A percentile compares a stretch with the other conserved stretches of the same genome.
Conservation (phyloP, 2,888 invertebrate genomes). For the Thysanoteuthis rhombus region DNA sequence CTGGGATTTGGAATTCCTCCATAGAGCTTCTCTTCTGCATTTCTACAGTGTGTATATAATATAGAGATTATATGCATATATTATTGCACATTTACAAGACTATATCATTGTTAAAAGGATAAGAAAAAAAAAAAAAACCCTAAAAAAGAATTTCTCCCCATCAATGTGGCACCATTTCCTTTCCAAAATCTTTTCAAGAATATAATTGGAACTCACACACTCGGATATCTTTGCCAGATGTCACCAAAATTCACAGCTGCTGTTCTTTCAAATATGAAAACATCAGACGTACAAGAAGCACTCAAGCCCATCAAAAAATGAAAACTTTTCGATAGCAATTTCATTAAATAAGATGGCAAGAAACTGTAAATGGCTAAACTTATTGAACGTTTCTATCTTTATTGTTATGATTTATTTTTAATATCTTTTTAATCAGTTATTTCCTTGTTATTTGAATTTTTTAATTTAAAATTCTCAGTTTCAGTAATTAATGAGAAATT, state of each 20-base stretch:
- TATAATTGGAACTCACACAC: background rate
- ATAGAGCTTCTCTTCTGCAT: background rate
- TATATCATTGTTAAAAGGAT: background rate
- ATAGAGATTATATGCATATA: background rate
- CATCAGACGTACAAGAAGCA: background rate
- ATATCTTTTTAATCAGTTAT: background rate
- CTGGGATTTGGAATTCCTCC: background rate
- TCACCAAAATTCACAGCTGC: background rate
- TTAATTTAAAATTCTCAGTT: background rate
- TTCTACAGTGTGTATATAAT: no score
- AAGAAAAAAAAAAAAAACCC: background rate
- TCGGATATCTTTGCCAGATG: background rate
- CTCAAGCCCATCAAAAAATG: background rate
- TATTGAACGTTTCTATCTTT: background rate
- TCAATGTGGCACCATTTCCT: background rate
- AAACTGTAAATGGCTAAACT: background rate
- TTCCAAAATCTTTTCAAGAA: background rate
- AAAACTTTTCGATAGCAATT: conserved; percentile 12
- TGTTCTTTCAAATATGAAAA: background rate
- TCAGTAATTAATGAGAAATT: background rate
- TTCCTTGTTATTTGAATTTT: background rate
- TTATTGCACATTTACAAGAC: background rate
- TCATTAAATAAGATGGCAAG: background rate
- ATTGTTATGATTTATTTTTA: background rate
- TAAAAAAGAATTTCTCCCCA: background rate